Base-by-base conservation (phyloP, 2,797 vertebrate species). In the Aphelocoma californica region DNA sequence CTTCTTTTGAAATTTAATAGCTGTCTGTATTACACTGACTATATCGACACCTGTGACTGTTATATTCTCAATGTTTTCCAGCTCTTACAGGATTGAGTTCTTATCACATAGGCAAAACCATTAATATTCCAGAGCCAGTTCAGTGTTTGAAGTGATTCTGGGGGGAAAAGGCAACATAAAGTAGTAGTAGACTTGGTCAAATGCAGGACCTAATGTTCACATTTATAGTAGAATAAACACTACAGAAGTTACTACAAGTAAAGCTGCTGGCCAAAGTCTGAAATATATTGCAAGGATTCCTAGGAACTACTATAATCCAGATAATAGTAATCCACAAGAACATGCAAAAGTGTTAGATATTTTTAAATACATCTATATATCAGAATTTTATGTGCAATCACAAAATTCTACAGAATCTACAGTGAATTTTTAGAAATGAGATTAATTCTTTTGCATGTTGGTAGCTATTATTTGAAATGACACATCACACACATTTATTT, bases 1-100 rank as follows among this genome's bases (percentile, higher is more conserved):
- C 24, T 89, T 83, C 47, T 90, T 91, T 93, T 82, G 40, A 26
- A 81, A 71, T 96, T 94, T 67, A 84, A 96, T 84, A 84, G 75
- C 60, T 94, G 62, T 66, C 73, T 77, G 42, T 75, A 92, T 75
- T 87, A 86, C 54, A 66, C 36, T 72, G 90, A 92, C 92, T 94
- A 69, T 65, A 93, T 74, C 1, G 1, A 91, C 94, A 97, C 91
- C 95, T 96, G 93, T 81, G 75, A 65, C 69, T 88, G 29, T 86
- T 94, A 85, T 71, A 70, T 89, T 87, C 38, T 61, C 88, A 18
- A 45, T 25, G 36, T 40, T 95, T 91, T 81, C 69, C 73, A 79
- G 40, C 61, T 93, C 81, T 77, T 95, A 65, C 8, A 31, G 88
- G 74, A 73, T 93, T 67, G 42, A 67, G 28, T 79, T 95, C 66